Evolutionary conservation across 2,797 vertebrate genomes (phyloP), one percentile per base, ranked within the genome.

Genomic region (Crenuchus spilurus): DNA sequence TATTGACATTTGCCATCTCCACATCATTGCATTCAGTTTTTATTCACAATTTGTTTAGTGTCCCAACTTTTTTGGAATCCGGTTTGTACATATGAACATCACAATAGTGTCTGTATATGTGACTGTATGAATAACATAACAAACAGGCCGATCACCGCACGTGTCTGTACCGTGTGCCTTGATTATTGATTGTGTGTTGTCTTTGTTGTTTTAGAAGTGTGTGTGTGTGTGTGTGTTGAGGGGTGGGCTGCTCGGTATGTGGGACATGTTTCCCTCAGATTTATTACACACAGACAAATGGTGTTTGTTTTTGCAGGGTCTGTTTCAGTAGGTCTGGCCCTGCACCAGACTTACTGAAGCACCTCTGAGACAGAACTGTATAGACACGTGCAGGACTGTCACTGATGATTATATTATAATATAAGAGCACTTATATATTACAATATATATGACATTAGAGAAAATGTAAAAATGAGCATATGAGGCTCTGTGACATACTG

Each of bases 261-360:
- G 63, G 63, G 55, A 64, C 51, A 49, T 44, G 52, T 72, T 79
- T 71, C 51, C 49, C 30, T 71, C 65, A 69, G 75, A 75, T 82
- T 75, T 82, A 80, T 77, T 72, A 65, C 72, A 77, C 16, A 49
- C 44, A 69, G 77, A 79, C 80, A 82, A 82, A 82, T 77, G 74
- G 74, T 75, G 71, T 80, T 79, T 80, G 77, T 77, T 80, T 75
- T 75, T 77, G 71, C 61, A 72, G 35, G 37, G 66, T 74, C 48
- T 52, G 71, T 74, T 79, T 67, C 77, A 57, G 33, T 67, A n/a
- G n/a, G n/a, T n/a, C n/a, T n/a, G 49, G 58, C 49, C 64, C 48
- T 35, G 28, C 71, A 76, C 37, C 61, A 79, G 70, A 73, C 65
- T 61, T 20, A n/a, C 35, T 63, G 18, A 69, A 51, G 30, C 76